Evolutionary conservation across 2,113 vertebrate genomes (phyloP).

Genomic region (Microcebus lehilahytsara): DNA sequence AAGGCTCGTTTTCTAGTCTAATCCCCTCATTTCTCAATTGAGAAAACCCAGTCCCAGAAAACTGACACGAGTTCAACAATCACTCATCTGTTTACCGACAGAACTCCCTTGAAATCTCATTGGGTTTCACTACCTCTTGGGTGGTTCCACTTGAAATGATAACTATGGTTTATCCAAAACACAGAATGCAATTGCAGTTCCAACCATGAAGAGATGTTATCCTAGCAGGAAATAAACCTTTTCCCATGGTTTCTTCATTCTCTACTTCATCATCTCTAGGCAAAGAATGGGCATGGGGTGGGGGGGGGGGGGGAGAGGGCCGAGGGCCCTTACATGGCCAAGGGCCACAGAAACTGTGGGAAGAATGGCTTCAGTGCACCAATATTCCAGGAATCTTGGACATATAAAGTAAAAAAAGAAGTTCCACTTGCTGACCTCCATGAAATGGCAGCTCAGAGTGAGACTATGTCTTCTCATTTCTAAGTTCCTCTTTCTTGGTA

Average conservation of each 20-base stretch:
- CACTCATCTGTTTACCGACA: not conserved
- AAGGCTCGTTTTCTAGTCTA: slow-evolving; percentile 5
- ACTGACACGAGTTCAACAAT: slow-evolving; percentile 3
- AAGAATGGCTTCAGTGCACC: not conserved
- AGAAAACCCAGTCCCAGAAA: slow-evolving; percentile 31
- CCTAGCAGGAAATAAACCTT: not conserved
- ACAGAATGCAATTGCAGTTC: not conserved
- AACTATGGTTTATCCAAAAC: not conserved
- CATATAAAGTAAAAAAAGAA: not conserved
- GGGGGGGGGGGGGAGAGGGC: not conserved
- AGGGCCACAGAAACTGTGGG: not conserved
- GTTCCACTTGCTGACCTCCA: not conserved
- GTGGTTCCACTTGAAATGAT: not conserved
- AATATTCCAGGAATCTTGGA: not conserved
- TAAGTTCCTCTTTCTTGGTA: slow-evolving; percentile 2
- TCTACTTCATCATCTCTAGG: not conserved
- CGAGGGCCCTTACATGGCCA: not conserved
- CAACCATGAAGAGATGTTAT: not conserved
- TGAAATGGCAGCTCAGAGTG: not conserved
- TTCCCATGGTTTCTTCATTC: not conserved
- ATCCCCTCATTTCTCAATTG: slow-evolving; percentile 16
- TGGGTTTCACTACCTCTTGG: not conserved
- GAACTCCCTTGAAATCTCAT: not conserved
- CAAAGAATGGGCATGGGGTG: not conserved
- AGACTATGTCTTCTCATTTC: not conserved